Conservation (phyloP, 2,888 invertebrate species). For the Leptinotarsa peninsularis region DNA sequence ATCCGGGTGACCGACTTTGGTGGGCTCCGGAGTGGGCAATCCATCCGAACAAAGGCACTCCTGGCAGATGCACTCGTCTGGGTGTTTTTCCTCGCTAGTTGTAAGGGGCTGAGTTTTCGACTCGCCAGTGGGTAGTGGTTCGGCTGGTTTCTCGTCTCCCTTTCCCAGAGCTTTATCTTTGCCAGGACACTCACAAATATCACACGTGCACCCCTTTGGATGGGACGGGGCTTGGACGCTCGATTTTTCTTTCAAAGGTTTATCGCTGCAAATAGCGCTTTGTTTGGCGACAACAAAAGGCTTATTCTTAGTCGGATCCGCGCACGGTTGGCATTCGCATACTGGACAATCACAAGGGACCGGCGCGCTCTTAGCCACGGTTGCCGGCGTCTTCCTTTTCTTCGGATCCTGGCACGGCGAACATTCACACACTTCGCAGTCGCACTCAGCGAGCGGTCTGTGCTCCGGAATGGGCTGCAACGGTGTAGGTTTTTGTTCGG, state of each 20-base stretch:
- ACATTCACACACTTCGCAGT: conserved; percentile 37
- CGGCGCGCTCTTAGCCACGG: not conserved
- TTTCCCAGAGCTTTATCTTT: conserved; percentile 11
- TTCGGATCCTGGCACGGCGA: conserved; percentile 36
- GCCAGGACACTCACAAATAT: conserved; percentile 31
- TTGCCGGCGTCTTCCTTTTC: conserved; percentile 20
- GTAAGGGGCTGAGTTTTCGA: not conserved
- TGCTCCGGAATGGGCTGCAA: conserved; percentile 15
- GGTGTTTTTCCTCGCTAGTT: conserved; percentile 24
- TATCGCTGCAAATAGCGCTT: not conserved
- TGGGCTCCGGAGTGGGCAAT: not conserved
- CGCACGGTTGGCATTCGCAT: conserved; percentile 35
- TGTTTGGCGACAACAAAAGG: not conserved
- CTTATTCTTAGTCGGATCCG: conserved; percentile 33
- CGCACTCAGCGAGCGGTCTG: conserved; percentile 21
- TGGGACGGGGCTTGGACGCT: not conserved
- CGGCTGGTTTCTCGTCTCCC: not conserved
- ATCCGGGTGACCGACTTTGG: conserved; percentile 16
- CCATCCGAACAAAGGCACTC: conserved; percentile 34
- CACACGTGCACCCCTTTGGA: conserved; percentile 31
- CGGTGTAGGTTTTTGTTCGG: no score
- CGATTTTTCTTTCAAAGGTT: not conserved
- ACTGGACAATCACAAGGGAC: conserved; percentile 28
- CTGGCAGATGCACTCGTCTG: conserved; percentile 41
- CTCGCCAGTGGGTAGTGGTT: not conserved